Evolutionary conservation across 2,888 invertebrate species (phyloP), one percentile per base, ranked within the genome.

Genomic region (Stenurella melanura): DNA sequence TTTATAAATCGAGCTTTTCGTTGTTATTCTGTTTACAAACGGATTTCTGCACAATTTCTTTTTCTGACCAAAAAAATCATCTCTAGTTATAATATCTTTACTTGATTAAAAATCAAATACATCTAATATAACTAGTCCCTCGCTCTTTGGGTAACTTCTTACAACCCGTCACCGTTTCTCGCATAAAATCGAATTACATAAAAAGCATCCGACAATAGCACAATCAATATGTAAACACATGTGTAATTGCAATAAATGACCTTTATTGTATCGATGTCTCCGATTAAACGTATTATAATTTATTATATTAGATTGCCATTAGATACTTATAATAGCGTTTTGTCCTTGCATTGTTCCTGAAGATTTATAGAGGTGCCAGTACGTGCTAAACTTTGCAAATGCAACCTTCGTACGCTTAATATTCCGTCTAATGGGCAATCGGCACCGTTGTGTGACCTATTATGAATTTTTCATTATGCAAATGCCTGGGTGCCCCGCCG

Each of bases 321-420:
- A 78, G 75, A 78, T 73, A 74, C 77, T 66, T 63, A 71, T 76
- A 78, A 79, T 76, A 69, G 75, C 75, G 69, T 30, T 50, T 56
- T 83, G 83, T 80, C 83, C 83, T 83, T 83, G 82, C 82, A 83
- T 83, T 83, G 83, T 83, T 79, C 69, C 58, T 17, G 54, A 75
- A 80, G 83, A 83, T 83, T 82, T 81, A 83, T 80, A 66, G 15
- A 57, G 18, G 73, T 72, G 17, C 54, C 26, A 9, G 69, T 69
- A 69, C 69, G 69, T 69, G 69, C 19, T 64, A 56, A 69, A 69
- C 58, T 69, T 26, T 34, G 56, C 67, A 26, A 68, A 9, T 34
- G 19, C 57, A 38, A 34, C 57, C 69, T 57, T 69, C 57, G 57
- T 9, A 34, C 19, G 50, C n/a, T 50, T 50, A n/a, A 50, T 50